phyloP scores from a whole-genome alignment of 1,140 invertebrate species.

The Drosophila varians region DNA sequence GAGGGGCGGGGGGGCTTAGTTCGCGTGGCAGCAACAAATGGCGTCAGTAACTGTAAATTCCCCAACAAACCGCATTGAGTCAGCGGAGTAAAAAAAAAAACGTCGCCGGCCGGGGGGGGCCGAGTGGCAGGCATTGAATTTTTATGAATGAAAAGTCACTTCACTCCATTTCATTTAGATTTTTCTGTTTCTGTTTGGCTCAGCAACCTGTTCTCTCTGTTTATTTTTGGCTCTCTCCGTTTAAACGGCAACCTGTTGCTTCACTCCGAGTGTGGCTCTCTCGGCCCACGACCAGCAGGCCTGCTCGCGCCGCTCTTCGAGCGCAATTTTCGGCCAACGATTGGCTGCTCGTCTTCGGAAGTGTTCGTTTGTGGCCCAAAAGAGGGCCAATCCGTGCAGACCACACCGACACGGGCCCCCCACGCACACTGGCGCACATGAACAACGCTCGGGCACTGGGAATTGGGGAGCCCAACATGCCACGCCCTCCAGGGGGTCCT shows the following conservation, averaged over 20 bases:
- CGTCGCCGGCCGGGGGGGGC: background rate
- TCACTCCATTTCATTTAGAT: background rate
- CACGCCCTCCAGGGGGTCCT: background rate
- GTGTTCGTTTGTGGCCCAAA: background rate
- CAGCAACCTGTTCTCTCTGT: constrained; percentile 1
- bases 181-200: background rate
- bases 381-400: background rate
- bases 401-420: background rate
- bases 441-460: background rate
- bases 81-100: constrained; percentile 17
- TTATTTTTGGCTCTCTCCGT: background rate
- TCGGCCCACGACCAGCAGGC: background rate
- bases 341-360: background rate
- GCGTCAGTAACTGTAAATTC: constrained; percentile 46
- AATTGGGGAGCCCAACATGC: background rate
- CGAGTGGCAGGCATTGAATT: background rate
- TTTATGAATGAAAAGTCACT: constrained; percentile 5
- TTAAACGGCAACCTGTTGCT: background rate
- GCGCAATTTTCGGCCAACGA: background rate
- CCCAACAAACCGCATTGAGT: constrained; percentile 40
- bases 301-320: background rate
- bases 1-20: background rate
- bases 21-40: constrained; percentile 1
- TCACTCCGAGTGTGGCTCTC: background rate
- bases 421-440: background rate